Conservation (phyloP, 1,140 invertebrate species). For the Ridgeia piscesae region DNA sequence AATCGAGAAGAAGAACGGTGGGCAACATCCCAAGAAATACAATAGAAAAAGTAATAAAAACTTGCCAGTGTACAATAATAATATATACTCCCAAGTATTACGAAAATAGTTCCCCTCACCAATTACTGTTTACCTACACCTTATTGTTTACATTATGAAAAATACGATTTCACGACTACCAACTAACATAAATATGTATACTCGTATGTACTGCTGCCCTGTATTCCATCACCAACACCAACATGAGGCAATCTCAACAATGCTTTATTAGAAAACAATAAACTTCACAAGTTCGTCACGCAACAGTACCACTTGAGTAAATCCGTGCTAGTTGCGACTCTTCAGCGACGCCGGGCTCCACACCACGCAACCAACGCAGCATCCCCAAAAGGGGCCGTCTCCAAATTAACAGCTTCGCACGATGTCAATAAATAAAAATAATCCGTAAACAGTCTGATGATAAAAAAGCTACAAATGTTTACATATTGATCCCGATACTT, state of each 20-base stretch:
- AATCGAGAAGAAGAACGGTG: background rate
- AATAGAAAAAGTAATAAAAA: constrained; percentile 3
- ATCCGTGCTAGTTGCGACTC: background rate
- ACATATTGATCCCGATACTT: constrained; percentile 13
- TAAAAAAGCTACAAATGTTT: constrained; percentile 20
- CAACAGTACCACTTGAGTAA: background rate
- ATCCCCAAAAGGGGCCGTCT: background rate
- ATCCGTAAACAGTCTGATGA: constrained; percentile 2
- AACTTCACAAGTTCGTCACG: background rate
- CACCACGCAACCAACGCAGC: no score
- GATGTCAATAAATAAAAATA: constrained; percentile 7
- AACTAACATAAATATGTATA: background rate
- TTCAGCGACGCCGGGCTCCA: background rate
- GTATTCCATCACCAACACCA: background rate
- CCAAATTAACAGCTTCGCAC: background rate
- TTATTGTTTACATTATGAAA: constrained; percentile 2
- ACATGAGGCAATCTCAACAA: background rate
- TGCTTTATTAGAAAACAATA: constrained; percentile 6
- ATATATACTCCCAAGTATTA: background rate
- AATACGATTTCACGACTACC: background rate
- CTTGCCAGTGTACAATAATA: background rate
- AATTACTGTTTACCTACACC: background rate
- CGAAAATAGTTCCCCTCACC: background rate
- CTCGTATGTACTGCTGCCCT: background rate
- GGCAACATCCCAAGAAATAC: background rate